phyloP scores from a whole-genome alignment of 1,140 invertebrate species.

The Atta texana region DNA sequence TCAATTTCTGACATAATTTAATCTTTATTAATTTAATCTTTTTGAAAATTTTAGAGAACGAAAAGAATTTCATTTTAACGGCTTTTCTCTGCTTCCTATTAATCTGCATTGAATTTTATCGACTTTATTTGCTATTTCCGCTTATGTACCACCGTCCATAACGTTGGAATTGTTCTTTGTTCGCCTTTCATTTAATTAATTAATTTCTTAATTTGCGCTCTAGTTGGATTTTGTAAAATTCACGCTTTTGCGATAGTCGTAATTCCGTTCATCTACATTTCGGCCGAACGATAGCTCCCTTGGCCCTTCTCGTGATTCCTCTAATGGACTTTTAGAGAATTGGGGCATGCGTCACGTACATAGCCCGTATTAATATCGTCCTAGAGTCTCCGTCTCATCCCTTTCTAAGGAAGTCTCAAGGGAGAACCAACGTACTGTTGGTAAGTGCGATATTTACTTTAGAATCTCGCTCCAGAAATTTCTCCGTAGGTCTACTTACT shows the following conservation, averaged over 20 bases:
- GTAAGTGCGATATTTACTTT: conserved; percentile 61
- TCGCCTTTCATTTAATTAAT: not conserved
- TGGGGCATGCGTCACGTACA: conserved; percentile 73
- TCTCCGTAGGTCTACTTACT: conserved; percentile 29
- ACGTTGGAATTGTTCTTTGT: not conserved
- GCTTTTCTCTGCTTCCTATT: not conserved
- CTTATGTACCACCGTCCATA: not conserved
- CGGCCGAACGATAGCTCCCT: conserved; percentile 34
- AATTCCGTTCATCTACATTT: conserved; percentile 41
- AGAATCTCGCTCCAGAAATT: conserved; percentile 50
- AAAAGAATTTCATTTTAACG: not conserved
- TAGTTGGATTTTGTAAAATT: not conserved
- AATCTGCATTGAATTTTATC: not conserved
- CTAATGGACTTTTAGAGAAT: conserved; percentile 78
- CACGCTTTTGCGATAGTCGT: not conserved
- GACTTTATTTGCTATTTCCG: not conserved
- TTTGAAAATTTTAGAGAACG: not conserved
- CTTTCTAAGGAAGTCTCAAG: conserved; percentile 22
- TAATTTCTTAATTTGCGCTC: not conserved
- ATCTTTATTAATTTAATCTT: not conserved
- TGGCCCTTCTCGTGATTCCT: conserved; percentile 58
- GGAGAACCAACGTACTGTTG: conserved; percentile 18
- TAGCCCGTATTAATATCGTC: conserved; percentile 70
- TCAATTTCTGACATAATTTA: not conserved
- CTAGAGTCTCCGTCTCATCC: conserved; percentile 48